Percentiles rank a stretch among this genome's conserved stretches.
phyloP scores from a whole-genome alignment of 2,888 invertebrate genomes.

The Lamellibrachia satsuma region DNA sequence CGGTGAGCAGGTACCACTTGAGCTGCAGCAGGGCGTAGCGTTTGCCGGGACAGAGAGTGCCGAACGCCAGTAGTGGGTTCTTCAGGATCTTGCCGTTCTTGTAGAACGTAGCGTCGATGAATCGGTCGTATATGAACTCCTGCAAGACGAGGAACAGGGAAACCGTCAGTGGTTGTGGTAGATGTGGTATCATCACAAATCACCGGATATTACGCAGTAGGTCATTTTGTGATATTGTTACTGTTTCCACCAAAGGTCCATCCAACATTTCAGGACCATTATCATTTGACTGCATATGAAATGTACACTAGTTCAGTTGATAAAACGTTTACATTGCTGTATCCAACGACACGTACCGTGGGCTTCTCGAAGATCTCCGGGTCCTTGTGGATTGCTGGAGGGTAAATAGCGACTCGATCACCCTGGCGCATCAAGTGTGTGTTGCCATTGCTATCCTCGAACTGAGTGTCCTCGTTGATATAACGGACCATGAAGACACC shows the following conservation, averaged over 20 bases:
- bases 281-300: too few relatives aligned
- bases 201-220: too few relatives aligned
- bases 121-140: conserved; percentile 64
- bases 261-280: too few relatives aligned
- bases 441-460: conserved; percentile 53
- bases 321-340: too few relatives aligned
- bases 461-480: conserved; percentile 57
- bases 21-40: conserved; percentile 61
- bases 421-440: conserved; percentile 56
- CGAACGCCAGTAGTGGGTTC: conserved; percentile 62
- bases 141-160: conserved; percentile 40
- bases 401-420: conserved; percentile 64
- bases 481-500: conserved; percentile 65
- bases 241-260: too few relatives aligned
- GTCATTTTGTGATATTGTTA: too few relatives aligned
- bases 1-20: conserved; percentile 61
- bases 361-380: conserved; percentile 64
- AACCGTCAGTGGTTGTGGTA: background rate
- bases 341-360: conserved; percentile 45
- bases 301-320: too few relatives aligned
- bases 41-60: conserved; percentile 64
- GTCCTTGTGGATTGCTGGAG: conserved; percentile 64
- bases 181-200: background rate
- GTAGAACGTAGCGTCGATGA: conserved; percentile 60
- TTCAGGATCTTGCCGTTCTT: conserved; percentile 59